These are phyloP conservation scores for Brassicogethes aeneus DNA, from an alignment of 2,888 invertebrate genomes.

Conservation along the genomic window DNA sequence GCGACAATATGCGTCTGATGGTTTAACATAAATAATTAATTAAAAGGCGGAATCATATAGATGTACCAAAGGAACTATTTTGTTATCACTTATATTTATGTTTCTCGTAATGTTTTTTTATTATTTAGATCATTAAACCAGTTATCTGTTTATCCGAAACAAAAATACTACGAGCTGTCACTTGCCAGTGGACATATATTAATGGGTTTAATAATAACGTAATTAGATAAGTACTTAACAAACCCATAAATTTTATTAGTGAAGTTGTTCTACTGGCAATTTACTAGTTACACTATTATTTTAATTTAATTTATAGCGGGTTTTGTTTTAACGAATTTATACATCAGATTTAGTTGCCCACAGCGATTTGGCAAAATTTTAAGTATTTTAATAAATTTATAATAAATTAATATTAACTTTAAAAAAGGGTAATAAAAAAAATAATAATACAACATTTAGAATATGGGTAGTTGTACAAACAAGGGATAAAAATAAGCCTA, in stretches of 20 bases:
- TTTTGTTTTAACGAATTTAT: no score
- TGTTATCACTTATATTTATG: neutral
- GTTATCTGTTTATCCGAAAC: neutral
- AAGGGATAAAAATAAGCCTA: no score
- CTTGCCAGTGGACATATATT: neutral
- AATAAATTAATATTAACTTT: no score
- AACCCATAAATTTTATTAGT: neutral
- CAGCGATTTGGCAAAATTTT: no score
- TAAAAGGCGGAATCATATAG: neutral
- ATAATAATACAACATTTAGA: no score
- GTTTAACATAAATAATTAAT: slow-evolving; percentile 1
- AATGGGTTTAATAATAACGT: neutral
- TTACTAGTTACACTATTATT: neutral
- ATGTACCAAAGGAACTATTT: neutral
- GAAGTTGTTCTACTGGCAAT: no score
- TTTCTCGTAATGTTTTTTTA: neutral
- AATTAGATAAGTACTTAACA: slow-evolving; percentile 1
- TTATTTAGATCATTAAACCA: neutral
- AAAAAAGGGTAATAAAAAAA: no score
- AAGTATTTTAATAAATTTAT: no score
- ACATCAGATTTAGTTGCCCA: no score
- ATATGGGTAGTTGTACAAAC: no score
- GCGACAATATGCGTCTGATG: no score
- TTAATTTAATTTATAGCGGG: no score
- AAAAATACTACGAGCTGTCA: neutral